Evolutionary conservation across 2,113 vertebrate genomes (phyloP).

Genomic region (Myocastor coypus): DNA sequence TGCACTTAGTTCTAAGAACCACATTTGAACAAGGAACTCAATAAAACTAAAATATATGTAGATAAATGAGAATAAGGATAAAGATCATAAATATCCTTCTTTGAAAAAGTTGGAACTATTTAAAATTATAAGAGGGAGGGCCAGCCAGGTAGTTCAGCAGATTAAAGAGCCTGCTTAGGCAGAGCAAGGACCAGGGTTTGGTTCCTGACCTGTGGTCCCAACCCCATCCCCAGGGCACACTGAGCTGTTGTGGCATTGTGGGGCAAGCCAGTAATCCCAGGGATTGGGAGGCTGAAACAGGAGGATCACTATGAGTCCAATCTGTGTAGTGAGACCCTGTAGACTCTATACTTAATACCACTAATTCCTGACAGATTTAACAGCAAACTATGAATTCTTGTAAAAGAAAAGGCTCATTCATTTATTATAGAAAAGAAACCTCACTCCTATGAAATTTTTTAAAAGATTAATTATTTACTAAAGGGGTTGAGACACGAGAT

Average conservation of each 20-base stretch:
- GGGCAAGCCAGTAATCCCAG: too few species aligned
- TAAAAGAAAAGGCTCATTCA: conserved; percentile 34
- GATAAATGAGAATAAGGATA: background rate
- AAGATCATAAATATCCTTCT: background rate
- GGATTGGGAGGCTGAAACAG: too few species aligned
- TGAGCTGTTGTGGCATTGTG: too few species aligned
- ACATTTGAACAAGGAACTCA: background rate
- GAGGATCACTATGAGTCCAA: too few species aligned
- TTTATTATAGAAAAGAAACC: background rate
- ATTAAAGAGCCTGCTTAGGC: too few species aligned
- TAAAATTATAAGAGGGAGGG: background rate
- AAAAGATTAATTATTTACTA: background rate
- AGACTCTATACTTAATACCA: too few species aligned
- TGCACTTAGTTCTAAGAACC: background rate
- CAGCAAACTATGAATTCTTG: background rate
- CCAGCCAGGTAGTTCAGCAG: too few species aligned
- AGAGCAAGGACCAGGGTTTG: too few species aligned
- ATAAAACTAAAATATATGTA: background rate
- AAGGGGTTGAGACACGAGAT: background rate
- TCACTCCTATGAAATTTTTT: background rate
- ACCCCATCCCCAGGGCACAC: too few species aligned
- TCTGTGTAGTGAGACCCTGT: too few species aligned
- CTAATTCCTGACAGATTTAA: background rate
- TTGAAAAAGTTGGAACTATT: background rate
- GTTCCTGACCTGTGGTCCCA: too few species aligned